Evolutionary conservation across 1,140 invertebrate genomes (phyloP).

Genomic region (Diabrotica virgifera): DNA sequence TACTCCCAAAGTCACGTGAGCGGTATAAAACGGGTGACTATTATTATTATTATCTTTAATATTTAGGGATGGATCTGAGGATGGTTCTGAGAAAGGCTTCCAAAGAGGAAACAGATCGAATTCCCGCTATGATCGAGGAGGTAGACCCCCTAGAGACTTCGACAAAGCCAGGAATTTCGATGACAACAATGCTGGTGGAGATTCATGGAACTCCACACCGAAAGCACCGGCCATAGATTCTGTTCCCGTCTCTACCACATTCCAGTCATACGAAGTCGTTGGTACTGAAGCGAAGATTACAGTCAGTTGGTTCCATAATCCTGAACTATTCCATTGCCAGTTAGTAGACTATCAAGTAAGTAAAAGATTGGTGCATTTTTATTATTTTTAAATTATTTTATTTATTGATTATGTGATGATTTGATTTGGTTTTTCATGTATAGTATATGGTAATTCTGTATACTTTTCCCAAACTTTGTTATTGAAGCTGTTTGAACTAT

Average conservation of each 20-base stretch:
- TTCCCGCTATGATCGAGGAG: constrained; percentile 22
- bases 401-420: too few relatives aligned
- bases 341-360: constrained; percentile 45
- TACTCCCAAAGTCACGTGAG: too few relatives aligned
- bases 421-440: too few relatives aligned
- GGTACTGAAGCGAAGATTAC: constrained; percentile 45
- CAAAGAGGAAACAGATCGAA: constrained; percentile 30
- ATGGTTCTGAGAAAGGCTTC: constrained; percentile 36
- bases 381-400: too few relatives aligned
- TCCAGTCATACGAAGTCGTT: constrained; percentile 23
- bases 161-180: constrained; percentile 8
- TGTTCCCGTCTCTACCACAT: constrained; percentile 27
- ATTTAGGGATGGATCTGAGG: constrained; percentile 33
- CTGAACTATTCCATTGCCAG: constrained; percentile 67
- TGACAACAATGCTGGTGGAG: constrained; percentile 15
- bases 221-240: constrained; percentile 26
- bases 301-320: constrained; percentile 64
- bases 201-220: constrained; percentile 30
- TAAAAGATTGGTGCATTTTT: background rate
- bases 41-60: background rate
- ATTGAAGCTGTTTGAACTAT: too few relatives aligned
- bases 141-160: background rate
- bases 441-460: too few relatives aligned
- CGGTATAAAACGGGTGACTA: too few relatives aligned
- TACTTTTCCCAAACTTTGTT: too few relatives aligned